Base-by-base conservation (phyloP, 2,113 vertebrate species). In the Thamnophis sirtalis region DNA sequence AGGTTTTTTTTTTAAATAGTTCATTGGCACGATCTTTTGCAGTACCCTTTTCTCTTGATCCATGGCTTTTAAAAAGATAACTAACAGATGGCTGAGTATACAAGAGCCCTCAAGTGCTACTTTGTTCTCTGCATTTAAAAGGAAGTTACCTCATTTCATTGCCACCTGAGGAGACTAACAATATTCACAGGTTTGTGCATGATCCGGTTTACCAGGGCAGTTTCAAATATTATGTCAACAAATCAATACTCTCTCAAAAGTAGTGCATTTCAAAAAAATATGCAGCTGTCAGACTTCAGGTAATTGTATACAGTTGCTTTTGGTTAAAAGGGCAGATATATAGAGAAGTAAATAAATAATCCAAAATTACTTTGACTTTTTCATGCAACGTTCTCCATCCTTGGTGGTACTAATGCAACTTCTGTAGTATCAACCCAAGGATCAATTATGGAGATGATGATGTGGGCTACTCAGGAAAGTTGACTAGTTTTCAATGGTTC, bases 121-220 rank as follows among this genome's bases (percentile, higher is more conserved):
- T 89, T 95, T 93, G 95, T 93, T 96, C 95, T 94, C 94, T 95
- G 94, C 90, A 94, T 92, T 92, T 91, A 94, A 86, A 89, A 93
- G 95, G 91, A 87, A 92, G 91, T 94, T 89, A 68, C 92, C 91
- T 94, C 89, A 89, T 94, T 94, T 95, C 90, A 88, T 86, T 24
- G 93, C 89, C 94, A 92, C 89, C 93, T 96, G 63, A 43, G 86
- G 94, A 86, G 89, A 4, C 94, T 92, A 51, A 80, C 90, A 94
- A 88, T 21, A 93, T 2, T 33, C 54, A 21, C 33, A 89, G 5
- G 84, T 86, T 49, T 92, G 89, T 86, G 33, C 91, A 89, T 86
- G 43, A 50, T 80, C 33, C 13, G 86, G 93, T 89, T 96, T 94
- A 93, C 92, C 93, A 56, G 49, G 90, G 91, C 53, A 94, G 91